Percentiles rank a stretch among this genome's conserved stretches.
phyloP scores from a whole-genome alignment of 2,888 invertebrate genomes.

The Branchipolynoe longqiensis region DNA sequence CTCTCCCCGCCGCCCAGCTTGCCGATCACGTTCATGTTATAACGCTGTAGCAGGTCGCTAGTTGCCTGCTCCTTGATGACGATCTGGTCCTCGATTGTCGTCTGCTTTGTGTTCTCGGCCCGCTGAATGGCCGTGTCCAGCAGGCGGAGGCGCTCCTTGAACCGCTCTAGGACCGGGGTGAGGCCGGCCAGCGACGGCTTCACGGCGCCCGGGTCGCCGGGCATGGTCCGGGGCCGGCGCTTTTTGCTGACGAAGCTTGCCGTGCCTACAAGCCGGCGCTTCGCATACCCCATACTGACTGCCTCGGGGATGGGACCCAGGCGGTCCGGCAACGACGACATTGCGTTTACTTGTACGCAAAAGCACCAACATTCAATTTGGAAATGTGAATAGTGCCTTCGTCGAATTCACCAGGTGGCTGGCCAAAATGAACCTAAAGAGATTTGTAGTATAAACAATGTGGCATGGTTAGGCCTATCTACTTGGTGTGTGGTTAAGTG shows the following conservation, averaged over 20 bases:
- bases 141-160: conserved; percentile 45
- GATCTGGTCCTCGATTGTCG: conserved; percentile 28
- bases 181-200: conserved; percentile 29
- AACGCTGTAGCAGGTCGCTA: conserved; percentile 16
- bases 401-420: too few relatives aligned
- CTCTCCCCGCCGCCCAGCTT: neutral
- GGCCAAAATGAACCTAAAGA: too few relatives aligned
- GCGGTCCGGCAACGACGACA: conserved; percentile 14
- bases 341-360: too few relatives aligned
- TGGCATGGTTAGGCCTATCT: too few relatives aligned
- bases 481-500: too few relatives aligned
- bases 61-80: neutral
- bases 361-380: too few relatives aligned
- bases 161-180: conserved; percentile 37
- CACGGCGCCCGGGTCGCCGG: neutral
- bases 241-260: conserved; percentile 5
- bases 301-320: conserved; percentile 27
- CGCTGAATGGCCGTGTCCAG: conserved; percentile 29
- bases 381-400: too few relatives aligned
- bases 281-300: conserved; percentile 24
- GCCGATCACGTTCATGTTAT: conserved; percentile 24
- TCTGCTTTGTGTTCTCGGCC: conserved; percentile 44
- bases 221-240: neutral
- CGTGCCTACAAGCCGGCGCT: too few relatives aligned
- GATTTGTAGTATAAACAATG: too few relatives aligned